Evolutionary conservation across 2,888 invertebrate species (phyloP), one percentile per base, ranked within the genome.

Genomic region (Noctuana brunneofusca): DNA sequence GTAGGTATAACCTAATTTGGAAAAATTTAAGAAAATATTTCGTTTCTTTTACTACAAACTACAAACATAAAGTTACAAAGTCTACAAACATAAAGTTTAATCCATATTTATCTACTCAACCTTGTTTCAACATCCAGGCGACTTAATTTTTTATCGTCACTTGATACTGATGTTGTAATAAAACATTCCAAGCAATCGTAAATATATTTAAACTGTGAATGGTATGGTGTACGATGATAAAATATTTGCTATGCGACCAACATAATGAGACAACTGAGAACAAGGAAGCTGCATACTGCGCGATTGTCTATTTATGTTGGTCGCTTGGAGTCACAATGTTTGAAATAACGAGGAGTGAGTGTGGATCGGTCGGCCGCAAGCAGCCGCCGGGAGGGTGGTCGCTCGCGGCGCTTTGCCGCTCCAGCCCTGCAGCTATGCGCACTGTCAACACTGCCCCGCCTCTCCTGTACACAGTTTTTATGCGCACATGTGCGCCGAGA

Each of bases 371-470:
- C 18, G 52, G 55, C 65, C 55, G 46, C 50, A 12, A 3, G 12
- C 4, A n/a, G n/a, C 35, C n/a, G n/a, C 35, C 50, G 58, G 67
- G 79, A 80, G 84, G 88, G 87, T 85, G 87, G 88, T 85, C 83
- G 48, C 18, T 55, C 83, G 65, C 68, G 71, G 64, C 74, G 80
- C 82, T 81, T 80, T 78, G 81, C 78, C 22, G 8, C 43, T 14
- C 81, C 46, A 22, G 18, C 27, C 56, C 24, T 8, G 73, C 78
- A 84, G 84, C 83, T 90, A 89, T 91, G 89, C 87, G 85, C 80
- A 86, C 76, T 89, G 89, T 90, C 90, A 91, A 89, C 88, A 90
- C 76, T 66, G 73, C 75, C 82, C 76, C 81, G 77, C 75, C 76
- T 71, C 79, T 73, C 80, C 83, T 79, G 80, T 82, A 81, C 82